Percentiles rank a stretch among this genome's conserved stretches.
Conservation (phyloP, 2,113 vertebrate genomes). For the Polypterus bichir region DNA sequence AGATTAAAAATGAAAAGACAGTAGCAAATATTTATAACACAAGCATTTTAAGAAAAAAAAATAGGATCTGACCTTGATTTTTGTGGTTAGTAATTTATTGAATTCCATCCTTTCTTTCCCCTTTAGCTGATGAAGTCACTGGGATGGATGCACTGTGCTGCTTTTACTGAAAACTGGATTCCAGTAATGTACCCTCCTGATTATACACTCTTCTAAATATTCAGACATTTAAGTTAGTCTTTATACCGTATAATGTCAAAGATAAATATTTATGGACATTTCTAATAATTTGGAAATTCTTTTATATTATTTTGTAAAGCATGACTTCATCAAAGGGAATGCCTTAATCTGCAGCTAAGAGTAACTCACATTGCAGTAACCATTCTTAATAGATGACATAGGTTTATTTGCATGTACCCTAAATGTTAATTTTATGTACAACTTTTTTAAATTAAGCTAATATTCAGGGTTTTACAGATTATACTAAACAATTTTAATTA, state of each 20-base stretch:
- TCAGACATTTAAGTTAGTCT: conserved; percentile 36
- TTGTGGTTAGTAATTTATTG: neutral
- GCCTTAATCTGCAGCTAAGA: conserved; percentile 23
- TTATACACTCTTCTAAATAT: conserved; percentile 73
- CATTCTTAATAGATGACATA: neutral
- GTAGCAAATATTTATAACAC: no score
- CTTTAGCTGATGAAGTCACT: conserved; percentile 83
- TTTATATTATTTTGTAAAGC: conserved; percentile 36
- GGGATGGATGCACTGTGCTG: conserved; percentile 80
- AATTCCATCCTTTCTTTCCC: conserved; percentile 15
- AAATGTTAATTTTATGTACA: neutral
- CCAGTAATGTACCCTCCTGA: conserved; percentile 90
- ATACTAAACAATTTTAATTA: conserved; percentile 19
- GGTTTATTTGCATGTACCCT: conserved; percentile 3
- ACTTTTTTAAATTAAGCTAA: conserved; percentile 10
- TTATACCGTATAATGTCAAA: no score
- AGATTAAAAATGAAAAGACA: no score
- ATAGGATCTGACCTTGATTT: neutral
- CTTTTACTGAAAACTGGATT: conserved; percentile 88
- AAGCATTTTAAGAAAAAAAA: neutral
- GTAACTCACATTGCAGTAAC: neutral
- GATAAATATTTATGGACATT: neutral
- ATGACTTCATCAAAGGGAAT: conserved; percentile 54
- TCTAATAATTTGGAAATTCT: conserved; percentile 35
- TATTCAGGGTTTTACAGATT: conserved; percentile 25